A percentile compares a stretch with the other conserved stretches of the same genome.
Conservation (phyloP, 1,140 invertebrate species). For the Drosophila ficusphila region DNA sequence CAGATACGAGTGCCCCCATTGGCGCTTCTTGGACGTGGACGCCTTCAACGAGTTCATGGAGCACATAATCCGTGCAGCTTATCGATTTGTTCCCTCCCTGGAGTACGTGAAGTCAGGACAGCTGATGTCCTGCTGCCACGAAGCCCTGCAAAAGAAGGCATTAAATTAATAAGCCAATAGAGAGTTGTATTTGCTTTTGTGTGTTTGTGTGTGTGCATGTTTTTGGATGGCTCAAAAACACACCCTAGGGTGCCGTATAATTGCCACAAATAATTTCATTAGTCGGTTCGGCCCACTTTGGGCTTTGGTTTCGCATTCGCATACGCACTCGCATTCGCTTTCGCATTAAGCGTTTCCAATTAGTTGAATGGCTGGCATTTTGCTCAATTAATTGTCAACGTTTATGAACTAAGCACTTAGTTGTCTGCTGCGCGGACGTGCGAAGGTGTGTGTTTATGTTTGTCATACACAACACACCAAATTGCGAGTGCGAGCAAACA, state of each 20-base stretch:
- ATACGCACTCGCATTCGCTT: slow-evolving; percentile 62
- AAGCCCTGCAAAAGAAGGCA: slow-evolving; percentile 1
- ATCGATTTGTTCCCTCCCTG: slow-evolving; percentile 13
- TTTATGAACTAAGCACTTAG: slow-evolving; percentile 69
- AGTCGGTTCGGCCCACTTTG: slow-evolving; percentile 36
- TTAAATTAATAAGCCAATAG: slow-evolving; percentile 12
- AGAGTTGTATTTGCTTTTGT: not conserved
- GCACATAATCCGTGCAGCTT: slow-evolving; percentile 18
- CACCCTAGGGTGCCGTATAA: slow-evolving; percentile 65
- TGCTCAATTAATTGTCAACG: slow-evolving; percentile 76
- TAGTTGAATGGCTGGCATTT: slow-evolving; percentile 75
- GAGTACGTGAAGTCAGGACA: not conserved
- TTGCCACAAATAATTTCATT: slow-evolving; percentile 78
- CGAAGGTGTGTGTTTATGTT: slow-evolving; percentile 33
- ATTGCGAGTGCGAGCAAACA: slow-evolving; percentile 23
- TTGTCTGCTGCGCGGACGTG: not conserved
- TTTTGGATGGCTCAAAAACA: slow-evolving; percentile 39
- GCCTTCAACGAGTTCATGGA: slow-evolving; percentile 46
- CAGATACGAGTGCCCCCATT: slow-evolving; percentile 42
- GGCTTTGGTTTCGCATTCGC: slow-evolving; percentile 57
- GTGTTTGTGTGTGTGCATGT: not conserved
- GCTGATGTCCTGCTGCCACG: slow-evolving; percentile 24
- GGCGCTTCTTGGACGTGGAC: slow-evolving; percentile 32
- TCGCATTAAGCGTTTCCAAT: slow-evolving; percentile 75
- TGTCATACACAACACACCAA: slow-evolving; percentile 22